Evolutionary conservation across 2,113 vertebrate genomes (phyloP).

Genomic region (Cyanoramphus novaezelandiae): DNA sequence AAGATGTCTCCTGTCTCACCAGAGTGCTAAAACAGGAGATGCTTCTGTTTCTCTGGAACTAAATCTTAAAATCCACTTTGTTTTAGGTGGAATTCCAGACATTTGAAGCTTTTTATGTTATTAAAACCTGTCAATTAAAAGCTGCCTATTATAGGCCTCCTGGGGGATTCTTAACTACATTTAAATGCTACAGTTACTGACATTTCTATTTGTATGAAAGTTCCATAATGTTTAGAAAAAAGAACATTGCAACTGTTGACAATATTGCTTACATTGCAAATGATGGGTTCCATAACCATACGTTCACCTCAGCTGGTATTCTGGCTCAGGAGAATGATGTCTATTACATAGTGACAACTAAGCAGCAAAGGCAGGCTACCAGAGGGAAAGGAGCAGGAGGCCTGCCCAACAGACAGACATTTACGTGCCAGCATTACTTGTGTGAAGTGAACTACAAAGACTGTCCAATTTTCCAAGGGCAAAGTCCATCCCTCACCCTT

Average conservation of each 20-base stretch:
- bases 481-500: neutral
- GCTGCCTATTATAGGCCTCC: neutral
- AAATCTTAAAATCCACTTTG: neutral
- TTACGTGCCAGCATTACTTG: accelerated
- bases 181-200: neutral
- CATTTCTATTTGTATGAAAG: neutral
- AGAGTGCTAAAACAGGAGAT: neutral
- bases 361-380: neutral
- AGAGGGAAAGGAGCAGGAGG: neutral
- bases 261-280: neutral
- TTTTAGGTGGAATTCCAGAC: neutral
- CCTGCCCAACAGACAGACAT: neutral
- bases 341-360: neutral
- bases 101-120: neutral
- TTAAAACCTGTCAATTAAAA: slow-evolving; percentile 18
- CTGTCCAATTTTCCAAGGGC: neutral
- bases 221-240: neutral
- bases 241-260: neutral
- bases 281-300: neutral
- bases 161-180: neutral
- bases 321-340: neutral
- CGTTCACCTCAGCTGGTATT: neutral
- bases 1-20: neutral
- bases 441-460: neutral
- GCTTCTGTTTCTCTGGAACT: neutral